phyloP scores from a whole-genome alignment of 2,888 invertebrate genomes.

The Agrotis puta region DNA sequence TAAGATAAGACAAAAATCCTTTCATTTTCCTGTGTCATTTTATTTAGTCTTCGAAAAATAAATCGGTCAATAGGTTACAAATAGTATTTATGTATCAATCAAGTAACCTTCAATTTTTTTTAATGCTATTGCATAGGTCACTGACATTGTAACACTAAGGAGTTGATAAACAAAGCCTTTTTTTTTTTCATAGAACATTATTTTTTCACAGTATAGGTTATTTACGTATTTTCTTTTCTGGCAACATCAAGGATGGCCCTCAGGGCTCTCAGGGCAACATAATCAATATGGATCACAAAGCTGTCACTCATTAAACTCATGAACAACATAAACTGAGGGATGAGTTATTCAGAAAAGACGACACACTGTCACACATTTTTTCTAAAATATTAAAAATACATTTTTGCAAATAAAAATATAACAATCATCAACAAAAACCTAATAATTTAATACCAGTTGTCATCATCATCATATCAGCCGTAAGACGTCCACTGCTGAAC shows the following conservation, averaged over 20 bases:
- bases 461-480: too few species aligned
- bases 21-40: not conserved
- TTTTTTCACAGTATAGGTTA: not conserved
- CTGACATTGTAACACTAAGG: slow-evolving; percentile 9
- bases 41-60: not conserved
- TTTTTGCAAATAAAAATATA: too few species aligned
- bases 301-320: too few species aligned
- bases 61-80: slow-evolving; percentile 22
- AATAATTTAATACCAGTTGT: slow-evolving; percentile 1
- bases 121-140: slow-evolving; percentile 20
- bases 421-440: not conserved
- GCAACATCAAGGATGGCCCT: not conserved
- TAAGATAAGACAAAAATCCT: not conserved
- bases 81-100: slow-evolving; percentile 5
- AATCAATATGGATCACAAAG: too few species aligned
- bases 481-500: too few species aligned
- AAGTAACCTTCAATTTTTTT: slow-evolving; percentile 29
- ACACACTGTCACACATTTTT: not conserved
- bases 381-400: too few species aligned
- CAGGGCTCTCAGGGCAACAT: too few species aligned
- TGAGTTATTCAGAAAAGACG: too few species aligned
- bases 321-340: too few species aligned
- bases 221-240: not conserved
- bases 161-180: not conserved
- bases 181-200: not conserved